phyloP scores from a whole-genome alignment of 2,888 invertebrate genomes.

The Scrobipalpa atriplicella region DNA sequence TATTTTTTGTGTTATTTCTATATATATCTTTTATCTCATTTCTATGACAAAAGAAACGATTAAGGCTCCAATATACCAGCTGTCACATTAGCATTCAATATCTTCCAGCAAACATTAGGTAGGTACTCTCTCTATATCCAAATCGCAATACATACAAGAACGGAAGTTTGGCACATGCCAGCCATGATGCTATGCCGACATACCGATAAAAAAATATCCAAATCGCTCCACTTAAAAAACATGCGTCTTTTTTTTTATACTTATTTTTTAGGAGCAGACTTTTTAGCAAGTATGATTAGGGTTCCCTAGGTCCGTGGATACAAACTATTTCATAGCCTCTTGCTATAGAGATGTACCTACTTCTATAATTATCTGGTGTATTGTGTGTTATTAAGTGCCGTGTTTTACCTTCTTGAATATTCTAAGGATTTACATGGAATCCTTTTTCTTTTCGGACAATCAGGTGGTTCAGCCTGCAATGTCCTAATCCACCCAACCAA shows the following conservation, averaged over 20 bases:
- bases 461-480: no score
- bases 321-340: not conserved
- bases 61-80: not conserved
- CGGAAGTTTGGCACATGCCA: slow-evolving; percentile 75
- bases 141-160: slow-evolving; percentile 32
- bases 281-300: slow-evolving; percentile 63
- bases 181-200: not conserved
- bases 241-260: slow-evolving; percentile 51
- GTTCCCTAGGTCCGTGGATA: not conserved
- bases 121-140: slow-evolving; percentile 13
- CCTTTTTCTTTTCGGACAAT: no score
- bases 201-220: slow-evolving; percentile 50
- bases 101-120: slow-evolving; percentile 8
- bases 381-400: no score
- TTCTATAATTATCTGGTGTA: no score
- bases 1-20: no score
- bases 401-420: no score
- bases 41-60: no score
- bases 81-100: slow-evolving; percentile 10
- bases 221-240: slow-evolving; percentile 54
- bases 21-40: no score
- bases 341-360: no score
- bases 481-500: no score
- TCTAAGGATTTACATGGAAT: no score
- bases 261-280: slow-evolving; percentile 53